A percentile compares a stretch with the other conserved stretches of the same genome.
Conservation (phyloP, 2,888 invertebrate genomes). For the Leptopterna dolabrata region DNA sequence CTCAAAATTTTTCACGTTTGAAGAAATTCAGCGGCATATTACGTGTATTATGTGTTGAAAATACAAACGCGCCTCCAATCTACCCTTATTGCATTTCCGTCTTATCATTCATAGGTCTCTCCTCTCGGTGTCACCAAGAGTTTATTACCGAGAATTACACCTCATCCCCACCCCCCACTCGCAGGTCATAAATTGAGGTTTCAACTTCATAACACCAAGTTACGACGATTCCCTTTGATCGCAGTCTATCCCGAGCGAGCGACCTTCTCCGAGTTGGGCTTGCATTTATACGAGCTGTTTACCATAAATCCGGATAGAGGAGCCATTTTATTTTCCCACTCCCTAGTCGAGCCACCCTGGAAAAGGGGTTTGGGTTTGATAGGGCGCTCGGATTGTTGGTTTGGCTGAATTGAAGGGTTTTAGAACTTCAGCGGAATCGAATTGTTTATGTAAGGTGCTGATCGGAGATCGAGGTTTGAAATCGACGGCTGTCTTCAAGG, state of each 20-base stretch:
- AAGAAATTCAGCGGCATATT: background rate
- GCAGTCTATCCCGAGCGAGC: background rate
- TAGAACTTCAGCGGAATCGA: background rate
- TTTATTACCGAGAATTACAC: background rate
- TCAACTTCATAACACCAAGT: constrained; percentile 52
- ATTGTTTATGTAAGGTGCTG: background rate
- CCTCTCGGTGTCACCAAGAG: background rate
- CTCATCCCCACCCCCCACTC: background rate
- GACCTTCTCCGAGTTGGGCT: constrained; percentile 41
- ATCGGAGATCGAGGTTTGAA: too few relatives aligned
- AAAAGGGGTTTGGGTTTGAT: background rate
- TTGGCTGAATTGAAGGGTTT: background rate
- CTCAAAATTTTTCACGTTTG: background rate
- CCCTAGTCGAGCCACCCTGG: background rate
- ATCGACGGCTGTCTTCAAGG: too few relatives aligned
- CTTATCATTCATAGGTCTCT: background rate
- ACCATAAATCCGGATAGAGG: constrained; percentile 46
- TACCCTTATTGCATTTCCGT: background rate
- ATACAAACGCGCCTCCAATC: background rate
- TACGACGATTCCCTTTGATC: constrained; percentile 53
- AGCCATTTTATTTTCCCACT: constrained; percentile 39
- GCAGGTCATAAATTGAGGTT: constrained; percentile 43
- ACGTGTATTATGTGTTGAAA: too few relatives aligned
- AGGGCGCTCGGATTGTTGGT: background rate
- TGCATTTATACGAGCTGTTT: constrained; percentile 56